Conservation (phyloP, 2,113 vertebrate species). For the Ptyas mucosa region DNA sequence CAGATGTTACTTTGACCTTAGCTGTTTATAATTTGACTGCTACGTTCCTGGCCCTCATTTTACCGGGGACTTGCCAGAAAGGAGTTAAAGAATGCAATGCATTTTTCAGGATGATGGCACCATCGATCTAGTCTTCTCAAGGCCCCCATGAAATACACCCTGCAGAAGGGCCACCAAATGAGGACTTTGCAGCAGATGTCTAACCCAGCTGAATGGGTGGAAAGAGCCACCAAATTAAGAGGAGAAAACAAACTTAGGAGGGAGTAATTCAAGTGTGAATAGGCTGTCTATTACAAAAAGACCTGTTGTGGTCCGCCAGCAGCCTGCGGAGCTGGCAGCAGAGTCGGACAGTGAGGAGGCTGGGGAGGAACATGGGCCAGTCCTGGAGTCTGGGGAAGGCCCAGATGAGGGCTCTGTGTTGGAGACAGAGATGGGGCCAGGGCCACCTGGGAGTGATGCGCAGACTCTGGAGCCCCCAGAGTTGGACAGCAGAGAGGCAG, state of each 20-base stretch:
- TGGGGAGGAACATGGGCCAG: too few relatives aligned
- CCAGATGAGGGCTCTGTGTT: too few relatives aligned
- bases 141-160: background rate
- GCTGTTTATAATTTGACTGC: conserved; percentile 14
- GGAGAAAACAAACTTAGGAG: background rate
- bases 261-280: background rate
- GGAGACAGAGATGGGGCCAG: too few relatives aligned
- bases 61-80: conserved; percentile 22
- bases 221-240: background rate
- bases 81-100: conserved; percentile 25
- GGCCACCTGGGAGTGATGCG: too few relatives aligned
- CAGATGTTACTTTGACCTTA: conserved; percentile 60
- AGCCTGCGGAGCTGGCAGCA: too few relatives aligned
- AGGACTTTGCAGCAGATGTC: background rate
- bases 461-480: too few relatives aligned
- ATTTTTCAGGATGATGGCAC: background rate
- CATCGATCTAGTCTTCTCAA: background rate
- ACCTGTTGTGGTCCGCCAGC: background rate
- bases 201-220: background rate
- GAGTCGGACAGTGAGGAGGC: too few relatives aligned
- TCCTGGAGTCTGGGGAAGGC: too few relatives aligned
- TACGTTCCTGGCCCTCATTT: conserved; percentile 19
- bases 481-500: too few relatives aligned
- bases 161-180: background rate
- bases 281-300: background rate